Conservation (phyloP, 2,888 invertebrate species). For the Hedya salicella region DNA sequence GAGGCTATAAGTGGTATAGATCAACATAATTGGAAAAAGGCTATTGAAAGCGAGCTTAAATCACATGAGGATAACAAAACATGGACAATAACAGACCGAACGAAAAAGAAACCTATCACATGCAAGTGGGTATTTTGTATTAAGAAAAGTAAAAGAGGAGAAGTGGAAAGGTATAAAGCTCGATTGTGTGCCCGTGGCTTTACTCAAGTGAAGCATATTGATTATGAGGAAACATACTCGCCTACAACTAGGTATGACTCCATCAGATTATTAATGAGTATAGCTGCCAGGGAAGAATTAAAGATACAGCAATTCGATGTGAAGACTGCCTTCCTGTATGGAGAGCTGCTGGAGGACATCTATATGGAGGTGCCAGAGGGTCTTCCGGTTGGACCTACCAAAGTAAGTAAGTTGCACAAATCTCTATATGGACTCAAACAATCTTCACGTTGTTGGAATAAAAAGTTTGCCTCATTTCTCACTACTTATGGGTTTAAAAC, state of each 20-base stretch:
- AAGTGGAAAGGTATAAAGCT: neutral
- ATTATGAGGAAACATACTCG: conserved; percentile 6
- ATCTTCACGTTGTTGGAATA: too few relatives aligned
- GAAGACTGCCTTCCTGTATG: too few relatives aligned
- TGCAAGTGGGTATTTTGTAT: conserved; percentile 6
- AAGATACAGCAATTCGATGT: too few relatives aligned
- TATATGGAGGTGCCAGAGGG: conserved; percentile 19
- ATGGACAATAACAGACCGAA: neutral
- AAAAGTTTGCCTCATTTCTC: too few relatives aligned
- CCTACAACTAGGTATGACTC: neutral
- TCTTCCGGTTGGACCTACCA: too few relatives aligned
- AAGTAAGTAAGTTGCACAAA: too few relatives aligned
- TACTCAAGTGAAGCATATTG: conserved; percentile 3
- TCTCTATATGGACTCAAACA: too few relatives aligned
- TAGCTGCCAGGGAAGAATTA: too few relatives aligned
- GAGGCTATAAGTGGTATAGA: neutral
- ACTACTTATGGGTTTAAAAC: too few relatives aligned
- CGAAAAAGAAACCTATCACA: neutral
- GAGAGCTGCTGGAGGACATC: too few relatives aligned
- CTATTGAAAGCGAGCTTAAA: neutral
- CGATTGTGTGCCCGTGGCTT: conserved; percentile 5
- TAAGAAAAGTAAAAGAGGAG: neutral
- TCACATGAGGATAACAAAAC: conserved; percentile 1
- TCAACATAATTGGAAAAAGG: neutral
- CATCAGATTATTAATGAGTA: too few relatives aligned